Conservation (phyloP, 2,113 vertebrate genomes). For the Ovibos moschatus region DNA sequence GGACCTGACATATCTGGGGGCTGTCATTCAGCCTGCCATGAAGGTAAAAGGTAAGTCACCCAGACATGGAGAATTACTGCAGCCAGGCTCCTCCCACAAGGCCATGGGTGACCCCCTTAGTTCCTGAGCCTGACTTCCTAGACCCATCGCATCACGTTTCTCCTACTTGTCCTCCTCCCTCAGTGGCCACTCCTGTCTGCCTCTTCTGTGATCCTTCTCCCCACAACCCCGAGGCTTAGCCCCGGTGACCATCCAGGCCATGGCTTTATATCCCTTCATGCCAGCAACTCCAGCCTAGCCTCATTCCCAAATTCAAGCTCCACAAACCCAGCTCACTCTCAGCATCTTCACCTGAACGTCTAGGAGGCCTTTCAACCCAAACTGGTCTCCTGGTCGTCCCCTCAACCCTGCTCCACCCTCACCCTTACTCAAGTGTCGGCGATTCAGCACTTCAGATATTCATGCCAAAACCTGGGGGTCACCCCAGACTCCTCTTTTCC, state of each 20-base stretch:
- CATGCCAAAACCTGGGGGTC: not conserved
- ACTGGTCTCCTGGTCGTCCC: not conserved
- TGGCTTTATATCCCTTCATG: not conserved
- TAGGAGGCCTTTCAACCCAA: not conserved
- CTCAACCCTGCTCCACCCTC: not conserved
- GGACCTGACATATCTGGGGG: not conserved
- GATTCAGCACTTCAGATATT: not conserved
- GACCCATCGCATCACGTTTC: not conserved
- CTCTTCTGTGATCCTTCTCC: not conserved
- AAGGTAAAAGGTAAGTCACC: not conserved
- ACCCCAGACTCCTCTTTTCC: not conserved
- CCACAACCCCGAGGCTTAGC: not conserved
- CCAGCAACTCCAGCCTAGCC: not conserved
- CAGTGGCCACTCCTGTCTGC: not conserved
- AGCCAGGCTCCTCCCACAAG: not conserved
- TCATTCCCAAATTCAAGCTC: too few species aligned
- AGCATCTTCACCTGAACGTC: not conserved
- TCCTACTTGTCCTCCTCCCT: not conserved
- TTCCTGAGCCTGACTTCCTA: not conserved
- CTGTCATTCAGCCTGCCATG: not conserved
- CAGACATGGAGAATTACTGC: not conserved
- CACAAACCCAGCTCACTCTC: not conserved
- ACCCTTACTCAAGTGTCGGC: not conserved
- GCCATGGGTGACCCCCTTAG: not conserved
- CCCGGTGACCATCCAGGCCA: not conserved